Conservation (phyloP, 2,888 invertebrate genomes). For the Nomada ruficornis region DNA sequence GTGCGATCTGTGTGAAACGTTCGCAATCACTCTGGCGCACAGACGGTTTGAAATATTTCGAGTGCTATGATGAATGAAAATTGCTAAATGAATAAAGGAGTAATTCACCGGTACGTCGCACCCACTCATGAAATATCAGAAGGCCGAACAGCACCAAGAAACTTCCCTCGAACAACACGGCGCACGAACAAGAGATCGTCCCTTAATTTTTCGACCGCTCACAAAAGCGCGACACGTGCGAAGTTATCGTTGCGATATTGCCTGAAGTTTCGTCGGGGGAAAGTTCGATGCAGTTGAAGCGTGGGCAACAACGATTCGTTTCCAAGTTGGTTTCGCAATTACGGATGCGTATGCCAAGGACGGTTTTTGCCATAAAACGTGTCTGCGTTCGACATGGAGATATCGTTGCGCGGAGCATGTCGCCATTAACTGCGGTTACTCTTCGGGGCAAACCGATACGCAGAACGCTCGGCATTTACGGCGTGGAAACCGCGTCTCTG, state of each 20-base stretch:
- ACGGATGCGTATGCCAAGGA: neutral
- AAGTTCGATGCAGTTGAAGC: neutral
- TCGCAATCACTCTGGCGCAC: too few species aligned
- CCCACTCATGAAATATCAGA: too few species aligned
- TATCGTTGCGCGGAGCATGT: neutral
- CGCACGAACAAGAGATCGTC: neutral
- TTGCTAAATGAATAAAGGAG: too few species aligned
- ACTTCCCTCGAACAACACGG: neutral
- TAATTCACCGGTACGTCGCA: too few species aligned
- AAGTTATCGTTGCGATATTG: too few species aligned
- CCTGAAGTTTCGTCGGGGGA: neutral
- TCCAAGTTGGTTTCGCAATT: neutral
- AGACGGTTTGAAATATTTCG: too few species aligned
- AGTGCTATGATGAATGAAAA: too few species aligned
- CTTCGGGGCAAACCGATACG: constrained; percentile 14
- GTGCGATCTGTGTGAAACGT: too few species aligned
- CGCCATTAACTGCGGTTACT: constrained; percentile 17
- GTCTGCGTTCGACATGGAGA: neutral
- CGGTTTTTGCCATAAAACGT: neutral
- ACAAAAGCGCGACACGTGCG: too few species aligned
- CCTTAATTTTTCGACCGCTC: neutral
- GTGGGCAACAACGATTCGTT: neutral
- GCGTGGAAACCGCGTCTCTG: constrained; percentile 1
- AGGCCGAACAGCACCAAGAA: neutral
- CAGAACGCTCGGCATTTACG: constrained; percentile 15